phyloP scores from a whole-genome alignment of 2,113 vertebrate species.

The Uropsilus gracilis region DNA sequence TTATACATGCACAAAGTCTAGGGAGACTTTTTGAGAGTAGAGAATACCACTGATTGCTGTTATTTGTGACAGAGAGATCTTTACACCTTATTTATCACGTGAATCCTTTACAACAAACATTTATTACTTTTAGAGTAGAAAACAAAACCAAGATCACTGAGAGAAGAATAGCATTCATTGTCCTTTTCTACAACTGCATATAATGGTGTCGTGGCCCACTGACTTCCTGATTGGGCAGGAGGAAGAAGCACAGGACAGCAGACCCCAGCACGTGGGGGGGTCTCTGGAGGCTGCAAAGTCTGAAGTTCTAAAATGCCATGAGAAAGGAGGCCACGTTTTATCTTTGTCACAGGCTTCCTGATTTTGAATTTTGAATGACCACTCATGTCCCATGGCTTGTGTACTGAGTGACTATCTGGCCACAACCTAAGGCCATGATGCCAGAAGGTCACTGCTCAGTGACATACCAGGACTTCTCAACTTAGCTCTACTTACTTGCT shows the following conservation, averaged over 20 bases:
- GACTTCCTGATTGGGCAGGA: neutral
- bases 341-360: neutral
- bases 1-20: neutral
- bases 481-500: neutral
- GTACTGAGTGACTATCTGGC: neutral
- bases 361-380: neutral
- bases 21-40: neutral
- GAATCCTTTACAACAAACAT: neutral
- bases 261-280: rapidly evolving
- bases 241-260: neutral
- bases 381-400: neutral
- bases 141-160: neutral
- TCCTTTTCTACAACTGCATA: neutral
- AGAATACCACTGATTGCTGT: neutral
- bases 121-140: conserved; percentile 23
- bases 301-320: neutral
- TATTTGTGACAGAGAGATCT: neutral
- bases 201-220: neutral
- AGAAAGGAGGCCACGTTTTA: neutral
- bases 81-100: neutral
- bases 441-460: neutral
- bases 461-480: neutral
- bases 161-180: neutral
- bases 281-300: neutral
- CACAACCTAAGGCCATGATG: neutral